A percentile compares a stretch with the other conserved stretches of the same genome.
Evolutionary conservation across 2,113 vertebrate genomes (phyloP).

Genomic region (Synodontis membranacea): DNA sequence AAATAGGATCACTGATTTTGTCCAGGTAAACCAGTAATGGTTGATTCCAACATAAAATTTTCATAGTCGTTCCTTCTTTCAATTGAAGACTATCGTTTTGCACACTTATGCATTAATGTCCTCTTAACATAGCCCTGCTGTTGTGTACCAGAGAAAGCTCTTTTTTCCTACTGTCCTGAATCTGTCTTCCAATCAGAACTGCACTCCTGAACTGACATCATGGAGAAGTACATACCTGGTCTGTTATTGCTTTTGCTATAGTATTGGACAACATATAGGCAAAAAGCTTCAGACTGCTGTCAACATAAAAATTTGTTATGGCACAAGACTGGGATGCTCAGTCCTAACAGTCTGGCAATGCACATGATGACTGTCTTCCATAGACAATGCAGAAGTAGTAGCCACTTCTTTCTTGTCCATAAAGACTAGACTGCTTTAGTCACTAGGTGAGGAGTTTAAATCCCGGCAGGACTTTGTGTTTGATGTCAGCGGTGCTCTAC

Average conservation of each 20-base stretch:
- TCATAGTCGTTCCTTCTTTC: background rate
- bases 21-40: background rate
- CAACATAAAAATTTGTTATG: background rate
- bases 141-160: slow-evolving; percentile 18
- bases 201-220: slow-evolving; percentile 13
- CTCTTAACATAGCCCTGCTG: slow-evolving; percentile 7
- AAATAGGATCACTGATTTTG: background rate
- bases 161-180: slow-evolving; percentile 24
- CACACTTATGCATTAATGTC: slow-evolving; percentile 29
- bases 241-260: background rate
- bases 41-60: background rate
- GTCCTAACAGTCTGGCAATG: background rate
- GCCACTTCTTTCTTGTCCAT: background rate
- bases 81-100: background rate
- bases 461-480: slow-evolving; percentile 38
- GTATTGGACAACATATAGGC: background rate
- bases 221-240: background rate
- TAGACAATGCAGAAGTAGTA: background rate
- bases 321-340: background rate
- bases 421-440: background rate
- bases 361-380: background rate
- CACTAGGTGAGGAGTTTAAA: slow-evolving; percentile 44
- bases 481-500: slow-evolving; percentile 43
- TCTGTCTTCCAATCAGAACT: background rate
- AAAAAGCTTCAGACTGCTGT: background rate